These are phyloP conservation scores for Synaphobranchus kaupii DNA, from an alignment of 2,797 vertebrate species.

Conservation along the genomic window DNA sequence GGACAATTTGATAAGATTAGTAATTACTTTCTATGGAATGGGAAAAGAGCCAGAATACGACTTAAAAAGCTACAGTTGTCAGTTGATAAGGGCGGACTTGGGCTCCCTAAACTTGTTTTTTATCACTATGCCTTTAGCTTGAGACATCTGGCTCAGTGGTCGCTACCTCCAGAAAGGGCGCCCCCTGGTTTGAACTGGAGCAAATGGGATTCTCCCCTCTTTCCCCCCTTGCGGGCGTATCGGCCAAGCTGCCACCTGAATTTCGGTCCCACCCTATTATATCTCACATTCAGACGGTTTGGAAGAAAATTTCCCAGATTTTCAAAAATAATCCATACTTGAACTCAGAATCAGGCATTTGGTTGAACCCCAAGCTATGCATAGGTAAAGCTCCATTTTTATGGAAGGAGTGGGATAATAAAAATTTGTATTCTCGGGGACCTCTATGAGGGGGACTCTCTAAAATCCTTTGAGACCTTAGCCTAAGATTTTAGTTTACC, in stretches of 20 bases:
- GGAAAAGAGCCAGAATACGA: not conserved
- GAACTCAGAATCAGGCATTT: not conserved
- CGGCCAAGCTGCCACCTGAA: not conserved
- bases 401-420: not conserved
- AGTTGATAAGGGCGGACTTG: not conserved
- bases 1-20: not conserved
- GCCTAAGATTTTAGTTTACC: not conserved
- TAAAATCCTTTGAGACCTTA: constrained; percentile 2
- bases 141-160: constrained; percentile 10
- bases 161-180: not conserved
- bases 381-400: not conserved
- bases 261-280: not conserved
- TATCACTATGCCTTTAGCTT: not conserved
- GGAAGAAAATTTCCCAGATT: not conserved
- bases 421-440: not conserved
- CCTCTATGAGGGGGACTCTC: not conserved
- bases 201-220: not conserved
- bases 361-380: not conserved
- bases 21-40: not conserved
- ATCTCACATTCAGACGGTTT: not conserved
- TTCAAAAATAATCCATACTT: not conserved
- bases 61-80: not conserved
- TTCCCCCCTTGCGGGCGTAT: not conserved
- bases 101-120: not conserved
- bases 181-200: not conserved